Evolutionary conservation across 2,888 invertebrate species (phyloP).

Genomic region (Philaethria dido): DNA sequence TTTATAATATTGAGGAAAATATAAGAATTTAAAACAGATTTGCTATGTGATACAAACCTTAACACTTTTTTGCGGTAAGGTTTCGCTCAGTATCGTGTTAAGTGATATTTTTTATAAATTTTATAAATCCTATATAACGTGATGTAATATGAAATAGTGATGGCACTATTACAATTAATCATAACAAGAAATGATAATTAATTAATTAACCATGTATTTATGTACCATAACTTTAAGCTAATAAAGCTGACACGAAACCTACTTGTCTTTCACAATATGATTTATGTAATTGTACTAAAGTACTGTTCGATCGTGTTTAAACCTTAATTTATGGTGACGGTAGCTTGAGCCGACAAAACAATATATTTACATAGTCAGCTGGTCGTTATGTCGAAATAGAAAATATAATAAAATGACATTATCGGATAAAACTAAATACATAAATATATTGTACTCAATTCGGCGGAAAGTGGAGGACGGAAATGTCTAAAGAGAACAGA

Average conservation of each 20-base stretch:
- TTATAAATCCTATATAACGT: neutral
- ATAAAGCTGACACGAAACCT: constrained; percentile 27
- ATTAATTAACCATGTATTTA: neutral
- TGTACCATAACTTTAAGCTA: neutral
- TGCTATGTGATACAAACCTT: neutral
- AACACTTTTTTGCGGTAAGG: neutral
- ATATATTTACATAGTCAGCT: constrained; percentile 6
- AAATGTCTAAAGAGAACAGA: too few relatives aligned
- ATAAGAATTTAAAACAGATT: neutral
- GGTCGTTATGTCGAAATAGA: constrained; percentile 9
- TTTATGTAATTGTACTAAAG: constrained; percentile 28
- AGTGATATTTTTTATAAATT: neutral
- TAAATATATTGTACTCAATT: neutral
- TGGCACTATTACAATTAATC: too few relatives aligned
- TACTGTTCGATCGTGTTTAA: constrained; percentile 31
- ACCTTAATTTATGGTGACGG: constrained; percentile 26
- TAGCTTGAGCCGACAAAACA: constrained; percentile 23
- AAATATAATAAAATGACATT: neutral
- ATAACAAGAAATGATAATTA: neutral
- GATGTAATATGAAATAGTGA: too few relatives aligned
- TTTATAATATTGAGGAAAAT: constrained; percentile 7
- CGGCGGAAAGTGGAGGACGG: too few relatives aligned
- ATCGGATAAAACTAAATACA: neutral
- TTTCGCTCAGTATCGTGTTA: neutral
- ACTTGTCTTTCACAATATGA: constrained; percentile 29